Evolutionary conservation across 23 tunicate species (phyloP).

Genomic region (Styela plicata): DNA sequence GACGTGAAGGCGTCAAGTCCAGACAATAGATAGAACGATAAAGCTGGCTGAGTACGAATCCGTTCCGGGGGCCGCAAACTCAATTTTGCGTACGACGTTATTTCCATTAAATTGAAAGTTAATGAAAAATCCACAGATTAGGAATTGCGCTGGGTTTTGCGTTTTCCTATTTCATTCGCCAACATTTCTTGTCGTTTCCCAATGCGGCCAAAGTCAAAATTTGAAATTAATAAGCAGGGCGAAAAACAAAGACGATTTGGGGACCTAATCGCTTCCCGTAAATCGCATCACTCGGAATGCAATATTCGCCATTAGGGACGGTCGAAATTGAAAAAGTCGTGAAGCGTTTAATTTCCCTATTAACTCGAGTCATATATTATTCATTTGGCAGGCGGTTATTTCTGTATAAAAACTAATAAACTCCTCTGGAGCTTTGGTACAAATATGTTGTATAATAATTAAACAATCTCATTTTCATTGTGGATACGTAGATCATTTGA

Average conservation of each 20-base stretch:
- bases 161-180: neutral
- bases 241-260: neutral
- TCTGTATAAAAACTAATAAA: neutral
- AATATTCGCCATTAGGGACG: neutral
- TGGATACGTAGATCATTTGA: too few relatives aligned
- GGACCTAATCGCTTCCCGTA: neutral
- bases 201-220: neutral
- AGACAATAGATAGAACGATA: slow-evolving; percentile 13
- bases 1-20: slow-evolving; percentile 17
- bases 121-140: slow-evolving; percentile 15
- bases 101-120: slow-evolving; percentile 23
- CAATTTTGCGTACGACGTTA: slow-evolving; percentile 6
- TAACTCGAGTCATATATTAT: neutral
- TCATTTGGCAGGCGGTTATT: neutral
- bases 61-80: slow-evolving; percentile 7
- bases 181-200: neutral
- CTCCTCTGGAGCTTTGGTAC: neutral
- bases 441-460: neutral
- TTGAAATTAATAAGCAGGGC: neutral
- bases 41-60: neutral
- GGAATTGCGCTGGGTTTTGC: neutral
- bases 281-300: neutral
- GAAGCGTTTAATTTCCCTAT: neutral
- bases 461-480: too few relatives aligned
- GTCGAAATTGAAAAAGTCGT: neutral